Evolutionary conservation across 2,113 vertebrate genomes (phyloP), one percentile per base, ranked within the genome.

Genomic region (Psettodes erumei): DNA sequence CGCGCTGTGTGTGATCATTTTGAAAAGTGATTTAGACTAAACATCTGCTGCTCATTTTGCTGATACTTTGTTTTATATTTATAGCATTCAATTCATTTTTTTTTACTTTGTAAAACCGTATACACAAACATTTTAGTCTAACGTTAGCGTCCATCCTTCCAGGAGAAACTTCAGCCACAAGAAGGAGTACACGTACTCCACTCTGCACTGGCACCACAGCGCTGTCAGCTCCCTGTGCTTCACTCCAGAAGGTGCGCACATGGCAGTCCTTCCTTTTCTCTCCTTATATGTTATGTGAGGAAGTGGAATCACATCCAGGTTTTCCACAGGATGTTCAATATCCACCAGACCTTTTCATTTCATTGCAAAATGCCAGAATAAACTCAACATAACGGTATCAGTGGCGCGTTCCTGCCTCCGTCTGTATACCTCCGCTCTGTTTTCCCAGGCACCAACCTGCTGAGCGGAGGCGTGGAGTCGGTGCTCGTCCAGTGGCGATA

Each of bases 401-500:
- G 25, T 19, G 13, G 2, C 35, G 23, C 50, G 6, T 30, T 42
- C 4, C n/a, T 21, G 8, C 21, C 37, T 47, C 18, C 28, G 6
- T 15, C 15, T 62, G 0, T 21, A 2, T 8, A n/a, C n/a, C 1
- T 51, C 3, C 32, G 15, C 4, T 51, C 54, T 75, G 1, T 67
- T 56, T 48, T 5, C 16, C 32, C 88, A 99, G 98, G 98, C 62
- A 95, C 91, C 51, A 95, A 93, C 74, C 85, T 99, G 70, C 88
- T 99, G 90, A 98, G 96, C 5, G 98, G 97, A 0, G 98, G 98
- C 7, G 71, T 95, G 0, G 98, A 99, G 72, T 95, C 96, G 0
- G 98, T 99, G 12, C 93, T 99, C 0, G 93, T 99, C 19, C 95
- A 96, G 83, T 99, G 98, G 98, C 91, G 90, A 1, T 95, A 95